A percentile compares a stretch with the other conserved stretches of the same genome.
Conservation (phyloP, 1,140 invertebrate genomes). For the Scylla paramamosain region DNA sequence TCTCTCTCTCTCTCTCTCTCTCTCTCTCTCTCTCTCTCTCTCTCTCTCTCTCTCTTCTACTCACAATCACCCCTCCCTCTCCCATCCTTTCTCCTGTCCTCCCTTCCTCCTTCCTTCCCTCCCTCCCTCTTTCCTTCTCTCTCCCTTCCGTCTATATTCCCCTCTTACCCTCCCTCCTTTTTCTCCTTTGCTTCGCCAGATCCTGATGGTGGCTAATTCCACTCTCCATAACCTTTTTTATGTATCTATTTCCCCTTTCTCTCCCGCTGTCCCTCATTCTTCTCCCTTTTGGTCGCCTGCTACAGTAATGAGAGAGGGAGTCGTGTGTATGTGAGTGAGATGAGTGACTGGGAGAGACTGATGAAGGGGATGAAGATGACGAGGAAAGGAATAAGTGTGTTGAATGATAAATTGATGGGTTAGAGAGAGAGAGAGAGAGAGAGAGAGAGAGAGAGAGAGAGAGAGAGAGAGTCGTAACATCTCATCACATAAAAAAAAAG, state of each 20-base stretch:
- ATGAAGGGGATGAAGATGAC: too few relatives aligned
- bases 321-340: background rate
- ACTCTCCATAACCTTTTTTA: background rate
- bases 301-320: background rate
- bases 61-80: background rate
- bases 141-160: background rate
- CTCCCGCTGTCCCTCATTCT: background rate
- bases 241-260: background rate
- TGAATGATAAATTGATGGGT: too few relatives aligned
- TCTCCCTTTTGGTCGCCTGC: background rate
- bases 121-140: background rate
- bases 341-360: too few relatives aligned
- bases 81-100: background rate
- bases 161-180: slow-evolving; percentile 1
- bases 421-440: background rate
- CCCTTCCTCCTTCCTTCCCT: background rate
- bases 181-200: background rate
- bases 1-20: slow-evolving; percentile 16
- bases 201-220: background rate
- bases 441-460: too few relatives aligned
- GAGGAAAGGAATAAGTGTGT: background rate
- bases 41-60: background rate
- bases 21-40: background rate
- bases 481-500: too few relatives aligned
- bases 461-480: too few relatives aligned